Conservation (phyloP, 2,888 invertebrate species). For the Melieria crassipennis region DNA sequence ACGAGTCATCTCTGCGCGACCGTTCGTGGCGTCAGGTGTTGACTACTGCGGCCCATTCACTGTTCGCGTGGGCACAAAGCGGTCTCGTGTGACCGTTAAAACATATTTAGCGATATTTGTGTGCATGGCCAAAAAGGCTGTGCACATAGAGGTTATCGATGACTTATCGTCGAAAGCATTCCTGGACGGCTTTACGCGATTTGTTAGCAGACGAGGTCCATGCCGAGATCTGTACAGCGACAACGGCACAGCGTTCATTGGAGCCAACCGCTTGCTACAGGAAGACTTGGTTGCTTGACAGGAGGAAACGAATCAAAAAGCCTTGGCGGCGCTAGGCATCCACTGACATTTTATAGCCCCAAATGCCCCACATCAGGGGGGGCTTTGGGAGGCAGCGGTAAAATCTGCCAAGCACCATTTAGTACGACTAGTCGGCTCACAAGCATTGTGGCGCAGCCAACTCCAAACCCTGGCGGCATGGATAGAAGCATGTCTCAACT, state of each 20-base stretch:
- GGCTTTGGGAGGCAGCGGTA: constrained; percentile 34
- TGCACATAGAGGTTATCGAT: constrained; percentile 33
- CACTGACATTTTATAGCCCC: constrained; percentile 14
- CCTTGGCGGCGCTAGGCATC: background rate
- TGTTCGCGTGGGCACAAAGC: constrained; percentile 20
- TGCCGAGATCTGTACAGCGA: constrained; percentile 31
- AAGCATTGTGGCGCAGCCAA: background rate
- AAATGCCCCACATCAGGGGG: constrained; percentile 33
- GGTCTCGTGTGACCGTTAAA: constrained; percentile 20
- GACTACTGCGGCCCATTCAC: constrained; percentile 24
- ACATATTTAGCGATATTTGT: constrained; percentile 19
- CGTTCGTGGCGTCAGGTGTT: constrained; percentile 16
- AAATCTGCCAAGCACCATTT: constrained; percentile 33
- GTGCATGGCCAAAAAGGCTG: constrained; percentile 35
- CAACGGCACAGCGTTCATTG: constrained; percentile 20
- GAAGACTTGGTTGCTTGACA: constrained; percentile 13
- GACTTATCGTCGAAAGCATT: constrained; percentile 28
- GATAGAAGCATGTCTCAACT: constrained; percentile 12
- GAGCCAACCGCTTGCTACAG: constrained; percentile 15
- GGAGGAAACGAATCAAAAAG: constrained; percentile 1
- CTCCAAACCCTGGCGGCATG: constrained; percentile 5
- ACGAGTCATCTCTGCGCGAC: constrained; percentile 20
- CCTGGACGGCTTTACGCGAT: constrained; percentile 29
- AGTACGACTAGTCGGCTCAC: background rate
- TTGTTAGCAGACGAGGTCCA: constrained; percentile 27